Base-by-base conservation (phyloP, 1,140 invertebrate species). In the Vanessa tameamea region DNA sequence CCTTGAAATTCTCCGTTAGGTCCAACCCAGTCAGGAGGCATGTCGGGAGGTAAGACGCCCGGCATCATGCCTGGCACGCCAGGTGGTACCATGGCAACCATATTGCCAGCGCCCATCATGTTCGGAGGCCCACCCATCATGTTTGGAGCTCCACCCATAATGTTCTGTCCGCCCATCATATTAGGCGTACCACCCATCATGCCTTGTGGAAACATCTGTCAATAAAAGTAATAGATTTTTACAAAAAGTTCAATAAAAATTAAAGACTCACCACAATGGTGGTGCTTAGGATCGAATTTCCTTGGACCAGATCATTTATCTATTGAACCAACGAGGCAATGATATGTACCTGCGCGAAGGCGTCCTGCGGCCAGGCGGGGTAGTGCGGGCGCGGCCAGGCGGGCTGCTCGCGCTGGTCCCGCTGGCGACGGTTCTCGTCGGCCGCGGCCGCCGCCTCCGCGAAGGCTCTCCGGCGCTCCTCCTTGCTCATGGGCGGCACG, bases 401-500 rank as follows among this genome's bases (percentile, higher is more conserved):
- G 15, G 78, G 84, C 76, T 47, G 85, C 76, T 47, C 70, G 55
- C 55, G 63, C 20, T 77, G 76, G 15, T 85, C 81, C 1, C 84
- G 73, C 51, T 79, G 76, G 0, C 85, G 78, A 1, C 84, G 76
- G 37, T 73, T 81, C 75, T 90, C 82, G 61, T 93, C 92, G 31
- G 90, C 90, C 16, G 86, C 87, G 9, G 89, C 92, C 7, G 87
- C 92, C 0, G 89, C 87, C 67, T 91, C 90, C 7, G 90, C 89
- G 79, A 93, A 92, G 37, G 90, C 90, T 16, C 91, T 83, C 2
- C 92, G 82, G 12, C 91, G 77, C 78, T 91, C 90, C 79, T 92
- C 90, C 73, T 91, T 93, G 75, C 80, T 89, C 83, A 93, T 86
- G 0, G 88, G 87, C n/a, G 89, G 87, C n/a, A 92, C 86, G 3